Conservation (phyloP, 2,797 vertebrate species). For the Pipistrellus pipistrellus region DNA sequence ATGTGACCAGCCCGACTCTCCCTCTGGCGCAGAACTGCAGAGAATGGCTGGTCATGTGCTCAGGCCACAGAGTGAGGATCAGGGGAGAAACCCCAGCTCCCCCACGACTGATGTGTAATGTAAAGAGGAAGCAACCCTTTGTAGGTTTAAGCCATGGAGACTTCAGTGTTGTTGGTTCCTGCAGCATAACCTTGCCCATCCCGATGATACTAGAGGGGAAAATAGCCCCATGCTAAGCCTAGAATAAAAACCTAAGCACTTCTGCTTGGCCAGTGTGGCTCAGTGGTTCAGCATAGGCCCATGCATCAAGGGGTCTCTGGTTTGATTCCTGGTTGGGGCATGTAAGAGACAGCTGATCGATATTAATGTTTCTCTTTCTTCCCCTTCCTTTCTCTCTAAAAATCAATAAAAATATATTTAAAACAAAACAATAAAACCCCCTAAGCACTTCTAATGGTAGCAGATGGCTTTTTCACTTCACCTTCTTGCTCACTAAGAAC, state of each 20-base stretch:
- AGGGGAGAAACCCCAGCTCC: background rate
- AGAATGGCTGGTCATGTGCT: background rate
- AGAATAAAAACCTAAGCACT: background rate
- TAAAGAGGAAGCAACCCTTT: background rate
- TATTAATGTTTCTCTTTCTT: too few relatives aligned
- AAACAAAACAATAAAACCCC: too few relatives aligned
- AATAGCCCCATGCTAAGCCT: background rate
- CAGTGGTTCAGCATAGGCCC: too few relatives aligned
- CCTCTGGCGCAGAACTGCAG: background rate
- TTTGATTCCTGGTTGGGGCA: too few relatives aligned
- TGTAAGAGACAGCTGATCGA: too few relatives aligned
- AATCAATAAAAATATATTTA: too few relatives aligned
- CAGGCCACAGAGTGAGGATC: background rate
- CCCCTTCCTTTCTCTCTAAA: too few relatives aligned
- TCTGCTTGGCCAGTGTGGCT: too few relatives aligned
- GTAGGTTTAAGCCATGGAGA: background rate
- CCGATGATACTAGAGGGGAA: background rate
- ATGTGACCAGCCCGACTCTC: background rate
- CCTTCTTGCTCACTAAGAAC: background rate
- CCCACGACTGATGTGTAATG: rapidly evolving
- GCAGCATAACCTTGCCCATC: background rate
- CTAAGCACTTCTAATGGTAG: background rate
- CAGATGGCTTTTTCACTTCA: background rate
- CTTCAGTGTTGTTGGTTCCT: background rate
- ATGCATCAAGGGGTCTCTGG: too few relatives aligned